Evolutionary conservation across 2,888 invertebrate species (phyloP).

Genomic region (Harpalus rubripes): DNA sequence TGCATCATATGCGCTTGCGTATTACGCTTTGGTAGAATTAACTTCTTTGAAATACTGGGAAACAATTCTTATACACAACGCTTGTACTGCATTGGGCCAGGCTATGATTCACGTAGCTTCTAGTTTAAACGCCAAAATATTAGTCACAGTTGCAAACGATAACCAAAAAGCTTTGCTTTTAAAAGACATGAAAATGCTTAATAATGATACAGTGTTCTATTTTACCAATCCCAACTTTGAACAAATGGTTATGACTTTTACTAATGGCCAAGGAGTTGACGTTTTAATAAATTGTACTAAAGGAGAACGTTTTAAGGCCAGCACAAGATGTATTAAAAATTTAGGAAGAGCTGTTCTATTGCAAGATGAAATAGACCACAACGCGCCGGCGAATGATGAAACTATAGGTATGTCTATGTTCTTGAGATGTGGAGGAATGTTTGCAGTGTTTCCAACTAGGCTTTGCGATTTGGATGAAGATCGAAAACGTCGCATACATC

Average conservation of each 20-base stretch:
- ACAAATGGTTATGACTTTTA: conserved; percentile 83
- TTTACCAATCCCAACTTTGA: conserved; percentile 1
- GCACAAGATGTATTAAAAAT: conserved; percentile 81
- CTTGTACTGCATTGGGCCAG: conserved; percentile 84
- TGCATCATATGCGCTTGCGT: conserved; percentile 85
- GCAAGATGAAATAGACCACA: conserved; percentile 88
- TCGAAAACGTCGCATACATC: neutral
- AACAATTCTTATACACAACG: conserved; percentile 79
- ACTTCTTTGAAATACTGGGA: conserved; percentile 75
- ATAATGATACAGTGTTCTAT: conserved; percentile 4
- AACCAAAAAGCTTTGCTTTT: conserved; percentile 73
- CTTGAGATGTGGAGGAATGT: conserved; percentile 88
- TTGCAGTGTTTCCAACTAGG: conserved; percentile 87
- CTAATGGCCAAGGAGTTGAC: conserved; percentile 93
- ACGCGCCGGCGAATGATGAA: conserved; percentile 72
- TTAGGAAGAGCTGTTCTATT: conserved; percentile 90
- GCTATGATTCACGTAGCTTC: conserved; percentile 85
- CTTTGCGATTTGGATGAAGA: conserved; percentile 80
- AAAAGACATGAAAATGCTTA: conserved; percentile 28
- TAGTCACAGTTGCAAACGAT: conserved; percentile 82
- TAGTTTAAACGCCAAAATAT: conserved; percentile 80
- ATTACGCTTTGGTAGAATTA: conserved; percentile 76
- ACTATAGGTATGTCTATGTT: conserved; percentile 86
- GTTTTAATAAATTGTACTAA: conserved; percentile 94
- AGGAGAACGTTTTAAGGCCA: conserved; percentile 90